A percentile compares a stretch with the other conserved stretches of the same genome.
These are phyloP conservation scores for Scolopax mira DNA, from an alignment of 2,113 vertebrate species.

Conservation along the genomic window DNA sequence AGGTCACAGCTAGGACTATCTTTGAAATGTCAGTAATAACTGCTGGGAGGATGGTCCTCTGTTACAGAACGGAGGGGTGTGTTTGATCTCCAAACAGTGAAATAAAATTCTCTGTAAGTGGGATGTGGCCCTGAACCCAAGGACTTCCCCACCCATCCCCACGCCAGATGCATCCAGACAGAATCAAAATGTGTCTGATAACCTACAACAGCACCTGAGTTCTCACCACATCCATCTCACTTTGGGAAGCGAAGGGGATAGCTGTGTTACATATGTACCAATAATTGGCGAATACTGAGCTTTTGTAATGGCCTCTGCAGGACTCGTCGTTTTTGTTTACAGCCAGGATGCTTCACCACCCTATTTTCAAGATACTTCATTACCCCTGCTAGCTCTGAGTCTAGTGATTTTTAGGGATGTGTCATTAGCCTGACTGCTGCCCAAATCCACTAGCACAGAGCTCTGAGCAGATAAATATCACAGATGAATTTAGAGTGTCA, in stretches of 20 bases:
- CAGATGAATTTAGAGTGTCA: background rate
- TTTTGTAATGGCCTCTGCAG: background rate
- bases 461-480: background rate
- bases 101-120: background rate
- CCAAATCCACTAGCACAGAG: background rate
- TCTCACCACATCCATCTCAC: background rate
- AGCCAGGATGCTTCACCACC: background rate
- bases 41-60: background rate
- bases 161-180: background rate
- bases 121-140: background rate
- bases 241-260: background rate
- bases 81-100: background rate
- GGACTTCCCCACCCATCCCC: background rate
- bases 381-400: background rate
- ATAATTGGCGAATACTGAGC: background rate
- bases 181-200: background rate
- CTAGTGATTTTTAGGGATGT: background rate
- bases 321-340: background rate
- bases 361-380: background rate
- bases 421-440: background rate
- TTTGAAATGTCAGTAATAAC: background rate
- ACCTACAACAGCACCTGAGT: background rate
- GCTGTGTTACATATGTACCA: background rate
- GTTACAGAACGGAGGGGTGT: background rate
- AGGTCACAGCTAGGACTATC: background rate